phyloP scores from a whole-genome alignment of 2,888 invertebrate species.

The Calliopum simillimum region DNA sequence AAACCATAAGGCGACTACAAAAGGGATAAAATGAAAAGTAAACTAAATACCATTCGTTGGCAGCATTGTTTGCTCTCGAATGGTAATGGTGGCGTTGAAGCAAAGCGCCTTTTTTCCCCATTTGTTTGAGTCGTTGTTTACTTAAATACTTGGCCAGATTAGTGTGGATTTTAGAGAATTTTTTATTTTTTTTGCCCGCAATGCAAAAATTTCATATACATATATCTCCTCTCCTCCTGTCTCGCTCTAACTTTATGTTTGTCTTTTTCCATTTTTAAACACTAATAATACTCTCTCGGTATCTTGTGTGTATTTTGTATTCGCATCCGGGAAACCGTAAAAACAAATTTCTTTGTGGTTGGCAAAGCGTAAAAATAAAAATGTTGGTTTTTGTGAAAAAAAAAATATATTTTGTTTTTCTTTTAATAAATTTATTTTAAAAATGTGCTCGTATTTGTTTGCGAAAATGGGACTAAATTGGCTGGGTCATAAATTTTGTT shows the following conservation, averaged over 20 bases:
- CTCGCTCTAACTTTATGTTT: neutral
- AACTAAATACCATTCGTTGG: conserved; percentile 1
- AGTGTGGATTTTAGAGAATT: conserved; percentile 14
- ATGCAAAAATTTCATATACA: no score
- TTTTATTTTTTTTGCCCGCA: neutral
- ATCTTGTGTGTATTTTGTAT: no score
- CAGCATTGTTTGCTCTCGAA: neutral
- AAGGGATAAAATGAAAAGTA: neutral
- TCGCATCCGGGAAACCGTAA: neutral
- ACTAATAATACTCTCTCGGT: no score
- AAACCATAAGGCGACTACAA: no score
- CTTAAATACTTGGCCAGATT: conserved; percentile 25
- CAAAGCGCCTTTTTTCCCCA: neutral
- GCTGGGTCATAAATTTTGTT: conserved; percentile 7
- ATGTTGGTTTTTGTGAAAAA: no score
- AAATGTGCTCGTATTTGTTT: no score
- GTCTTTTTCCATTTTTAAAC: no score
- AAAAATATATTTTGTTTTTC: no score
- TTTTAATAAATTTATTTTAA: no score
- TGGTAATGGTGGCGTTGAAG: no score
- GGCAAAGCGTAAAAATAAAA: conserved; percentile 1
- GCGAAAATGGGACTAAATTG: conserved; percentile 2
- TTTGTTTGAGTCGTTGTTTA: conserved; percentile 21
- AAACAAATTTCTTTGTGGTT: conserved; percentile 12
- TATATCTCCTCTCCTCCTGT: neutral